Evolutionary conservation across 2,888 invertebrate genomes (phyloP).

Genomic region (Clunio marinus): DNA sequence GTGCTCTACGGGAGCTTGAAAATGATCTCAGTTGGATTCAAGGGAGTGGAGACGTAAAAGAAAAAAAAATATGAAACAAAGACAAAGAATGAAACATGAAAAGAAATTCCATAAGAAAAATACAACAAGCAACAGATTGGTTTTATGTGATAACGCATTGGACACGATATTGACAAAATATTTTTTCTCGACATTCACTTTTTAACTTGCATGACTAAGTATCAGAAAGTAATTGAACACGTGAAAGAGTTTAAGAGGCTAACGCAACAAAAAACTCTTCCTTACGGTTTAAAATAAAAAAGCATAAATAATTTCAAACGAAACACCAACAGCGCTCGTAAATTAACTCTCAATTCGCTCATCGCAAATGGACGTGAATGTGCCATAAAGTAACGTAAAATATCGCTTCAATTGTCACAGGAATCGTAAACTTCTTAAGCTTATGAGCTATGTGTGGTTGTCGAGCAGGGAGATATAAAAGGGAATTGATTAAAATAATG

Average conservation of each 20-base stretch:
- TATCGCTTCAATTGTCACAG: constrained; percentile 22
- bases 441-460: not conserved
- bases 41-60: not conserved
- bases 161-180: not conserved
- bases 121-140: constrained; percentile 23
- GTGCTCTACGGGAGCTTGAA: too few relatives aligned
- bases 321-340: not conserved
- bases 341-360: not conserved
- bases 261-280: too few relatives aligned
- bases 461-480: not conserved
- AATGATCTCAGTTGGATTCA: too few relatives aligned
- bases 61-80: not conserved
- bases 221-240: too few relatives aligned
- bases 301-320: too few relatives aligned
- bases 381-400: constrained; percentile 16
- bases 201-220: not conserved
- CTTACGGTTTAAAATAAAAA: too few relatives aligned
- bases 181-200: not conserved
- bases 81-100: not conserved
- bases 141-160: constrained; percentile 20
- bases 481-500: constrained; percentile 29
- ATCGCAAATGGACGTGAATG: not conserved
- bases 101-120: not conserved
- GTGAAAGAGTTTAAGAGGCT: too few relatives aligned
- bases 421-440: not conserved